Conservation (phyloP, 2,797 vertebrate species). For the Ctenopoma kingsleyae region DNA sequence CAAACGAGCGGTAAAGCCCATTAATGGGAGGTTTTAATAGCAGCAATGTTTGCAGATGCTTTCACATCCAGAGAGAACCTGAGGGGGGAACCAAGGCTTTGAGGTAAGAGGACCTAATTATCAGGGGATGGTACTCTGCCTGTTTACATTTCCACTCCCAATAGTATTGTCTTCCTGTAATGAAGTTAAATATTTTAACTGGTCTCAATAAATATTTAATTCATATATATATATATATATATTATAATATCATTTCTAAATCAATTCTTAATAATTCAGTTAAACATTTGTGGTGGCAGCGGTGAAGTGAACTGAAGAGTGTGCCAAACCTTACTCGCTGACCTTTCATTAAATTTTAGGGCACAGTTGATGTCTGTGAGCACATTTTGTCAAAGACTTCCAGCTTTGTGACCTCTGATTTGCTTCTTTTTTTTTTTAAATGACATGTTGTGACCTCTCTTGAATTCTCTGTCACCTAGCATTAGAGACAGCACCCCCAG, state of each 20-base stretch:
- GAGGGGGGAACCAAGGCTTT: neutral
- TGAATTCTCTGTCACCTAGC: too few relatives aligned
- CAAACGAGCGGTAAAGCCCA: neutral
- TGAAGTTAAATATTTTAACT: neutral
- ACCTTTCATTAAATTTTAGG: neutral
- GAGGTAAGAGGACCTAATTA: neutral
- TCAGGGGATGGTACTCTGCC: neutral
- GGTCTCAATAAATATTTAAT: too few relatives aligned
- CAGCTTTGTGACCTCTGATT: neutral
- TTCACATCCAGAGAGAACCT: conserved; percentile 1
- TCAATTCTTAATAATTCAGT: neutral
- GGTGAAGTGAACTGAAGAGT: neutral
- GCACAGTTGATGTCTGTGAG: too few relatives aligned
- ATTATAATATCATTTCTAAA: too few relatives aligned
- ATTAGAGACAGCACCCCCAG: too few relatives aligned
- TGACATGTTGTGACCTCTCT: too few relatives aligned
- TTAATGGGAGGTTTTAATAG: neutral
- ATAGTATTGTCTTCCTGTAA: neutral
- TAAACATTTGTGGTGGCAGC: neutral
- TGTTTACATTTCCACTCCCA: neutral
- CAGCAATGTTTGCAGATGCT: conserved; percentile 1
- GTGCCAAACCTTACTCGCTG: neutral
- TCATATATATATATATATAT: too few relatives aligned
- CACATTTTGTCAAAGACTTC: too few relatives aligned
- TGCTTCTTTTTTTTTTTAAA: neutral